A percentile compares a stretch with the other conserved stretches of the same genome.
Evolutionary conservation across 2,888 invertebrate species (phyloP).

Genomic region (Gasteruption jaculator): DNA sequence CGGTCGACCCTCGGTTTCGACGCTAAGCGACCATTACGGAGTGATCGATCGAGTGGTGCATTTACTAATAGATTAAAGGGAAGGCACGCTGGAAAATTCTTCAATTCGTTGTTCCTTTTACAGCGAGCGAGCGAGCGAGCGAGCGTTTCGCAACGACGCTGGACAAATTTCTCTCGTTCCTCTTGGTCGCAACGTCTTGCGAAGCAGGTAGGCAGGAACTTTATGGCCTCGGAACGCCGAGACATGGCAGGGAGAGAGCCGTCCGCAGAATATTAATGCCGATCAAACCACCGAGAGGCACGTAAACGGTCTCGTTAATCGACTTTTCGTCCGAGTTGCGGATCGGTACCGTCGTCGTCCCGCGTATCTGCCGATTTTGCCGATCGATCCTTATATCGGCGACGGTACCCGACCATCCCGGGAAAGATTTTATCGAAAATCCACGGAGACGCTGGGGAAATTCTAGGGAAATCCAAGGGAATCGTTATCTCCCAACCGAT

Average conservation of each 20-base stretch:
- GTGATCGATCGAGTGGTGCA: constrained; percentile 31
- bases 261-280: constrained; percentile 39
- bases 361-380: too few species aligned
- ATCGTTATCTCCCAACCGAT: too few species aligned
- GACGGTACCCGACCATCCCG: too few species aligned
- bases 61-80: constrained; percentile 7
- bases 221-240: constrained; percentile 21
- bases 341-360: constrained; percentile 13
- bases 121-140: constrained; percentile 14
- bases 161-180: constrained; percentile 25
- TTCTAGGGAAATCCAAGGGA: too few species aligned
- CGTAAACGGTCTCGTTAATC: constrained; percentile 25
- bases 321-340: constrained; percentile 30
- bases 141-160: background rate
- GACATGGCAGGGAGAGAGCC: constrained; percentile 28
- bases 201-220: constrained; percentile 17
- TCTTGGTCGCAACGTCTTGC: constrained; percentile 22
- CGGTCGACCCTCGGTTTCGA: constrained; percentile 19
- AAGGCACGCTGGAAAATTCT: background rate
- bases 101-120: too few species aligned
- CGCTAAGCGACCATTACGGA: constrained; percentile 25
- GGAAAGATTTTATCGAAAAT: too few species aligned
- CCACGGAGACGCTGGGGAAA: too few species aligned
- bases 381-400: too few species aligned
- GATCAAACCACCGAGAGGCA: constrained; percentile 25